Percentiles rank a stretch among this genome's conserved stretches.
These are phyloP conservation scores for Embiotoca jacksoni DNA, from an alignment of 2,113 vertebrate species.

Conservation along the genomic window DNA sequence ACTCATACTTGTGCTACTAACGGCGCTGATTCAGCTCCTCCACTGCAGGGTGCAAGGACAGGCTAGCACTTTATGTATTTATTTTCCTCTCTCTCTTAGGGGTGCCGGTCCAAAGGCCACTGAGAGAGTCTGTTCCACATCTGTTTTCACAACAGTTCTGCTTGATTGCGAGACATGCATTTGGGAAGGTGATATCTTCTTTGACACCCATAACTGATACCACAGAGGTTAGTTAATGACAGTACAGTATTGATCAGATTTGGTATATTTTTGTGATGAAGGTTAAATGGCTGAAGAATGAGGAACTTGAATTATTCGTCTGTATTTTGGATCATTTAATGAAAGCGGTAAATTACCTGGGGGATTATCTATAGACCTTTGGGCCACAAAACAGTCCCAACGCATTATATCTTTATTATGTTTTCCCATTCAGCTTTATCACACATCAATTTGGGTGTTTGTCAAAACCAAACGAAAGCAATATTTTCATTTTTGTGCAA, in stretches of 20 bases:
- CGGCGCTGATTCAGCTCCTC: slow-evolving; percentile 63
- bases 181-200: slow-evolving; percentile 14
- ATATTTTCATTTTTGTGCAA: neutral
- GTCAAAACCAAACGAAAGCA: neutral
- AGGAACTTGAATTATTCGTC: slow-evolving; percentile 11
- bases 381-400: neutral
- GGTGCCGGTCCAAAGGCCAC: slow-evolving; percentile 27
- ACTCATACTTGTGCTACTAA: slow-evolving; percentile 40
- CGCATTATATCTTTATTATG: neutral
- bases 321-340: neutral
- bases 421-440: neutral
- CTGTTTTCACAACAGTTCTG: slow-evolving; percentile 30
- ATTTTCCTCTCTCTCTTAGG: slow-evolving; percentile 29
- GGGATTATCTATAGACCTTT: neutral
- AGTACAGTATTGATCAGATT: neutral
- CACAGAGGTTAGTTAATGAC: slow-evolving; percentile 10
- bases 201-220: neutral
- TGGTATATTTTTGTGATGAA: neutral
- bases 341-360: neutral
- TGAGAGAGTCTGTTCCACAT: slow-evolving; percentile 37
- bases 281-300: slow-evolving; percentile 1
- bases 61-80: slow-evolving; percentile 44
- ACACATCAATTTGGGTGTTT: neutral
- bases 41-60: slow-evolving; percentile 38
- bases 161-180: slow-evolving; percentile 18